These are phyloP conservation scores for Anser brachyrhynchus DNA, from an alignment of 2,113 vertebrate genomes.

Conservation along the genomic window DNA sequence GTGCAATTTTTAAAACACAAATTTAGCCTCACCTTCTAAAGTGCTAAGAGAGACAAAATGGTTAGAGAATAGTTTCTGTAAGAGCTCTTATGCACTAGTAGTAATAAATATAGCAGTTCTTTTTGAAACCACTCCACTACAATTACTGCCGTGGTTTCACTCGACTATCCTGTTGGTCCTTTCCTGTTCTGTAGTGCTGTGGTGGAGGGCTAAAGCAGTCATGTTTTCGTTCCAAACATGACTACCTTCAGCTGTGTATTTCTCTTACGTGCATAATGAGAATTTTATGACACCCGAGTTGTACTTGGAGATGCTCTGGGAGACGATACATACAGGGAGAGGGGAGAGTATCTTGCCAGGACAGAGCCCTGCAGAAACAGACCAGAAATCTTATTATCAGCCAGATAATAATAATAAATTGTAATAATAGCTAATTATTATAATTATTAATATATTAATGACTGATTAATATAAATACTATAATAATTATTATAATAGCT, in stretches of 20 bases:
- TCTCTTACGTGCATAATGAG: background rate
- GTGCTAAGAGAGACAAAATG: background rate
- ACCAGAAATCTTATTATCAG: background rate
- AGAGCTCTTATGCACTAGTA: background rate
- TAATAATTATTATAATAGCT: too few species aligned
- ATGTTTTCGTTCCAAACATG: background rate
- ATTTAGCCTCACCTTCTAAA: conserved; percentile 21
- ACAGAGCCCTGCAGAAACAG: background rate
- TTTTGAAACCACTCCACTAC: background rate
- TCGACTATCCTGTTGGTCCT: background rate
- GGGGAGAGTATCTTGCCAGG: too few species aligned
- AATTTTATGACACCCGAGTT: background rate
- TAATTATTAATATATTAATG: too few species aligned
- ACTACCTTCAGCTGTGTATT: background rate
- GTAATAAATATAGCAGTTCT: background rate
- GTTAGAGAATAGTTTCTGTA: background rate
- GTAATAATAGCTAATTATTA: too few species aligned
- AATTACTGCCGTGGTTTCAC: background rate
- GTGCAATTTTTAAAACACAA: background rate
- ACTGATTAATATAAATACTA: too few species aligned
- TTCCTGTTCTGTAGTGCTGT: background rate
- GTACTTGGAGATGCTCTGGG: background rate
- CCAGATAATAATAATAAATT: too few species aligned
- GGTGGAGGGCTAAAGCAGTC: background rate
- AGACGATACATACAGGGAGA: fast-evolving